Evolutionary conservation across 2,888 invertebrate genomes (phyloP).

Genomic region (Drosophila neotestacea): DNA sequence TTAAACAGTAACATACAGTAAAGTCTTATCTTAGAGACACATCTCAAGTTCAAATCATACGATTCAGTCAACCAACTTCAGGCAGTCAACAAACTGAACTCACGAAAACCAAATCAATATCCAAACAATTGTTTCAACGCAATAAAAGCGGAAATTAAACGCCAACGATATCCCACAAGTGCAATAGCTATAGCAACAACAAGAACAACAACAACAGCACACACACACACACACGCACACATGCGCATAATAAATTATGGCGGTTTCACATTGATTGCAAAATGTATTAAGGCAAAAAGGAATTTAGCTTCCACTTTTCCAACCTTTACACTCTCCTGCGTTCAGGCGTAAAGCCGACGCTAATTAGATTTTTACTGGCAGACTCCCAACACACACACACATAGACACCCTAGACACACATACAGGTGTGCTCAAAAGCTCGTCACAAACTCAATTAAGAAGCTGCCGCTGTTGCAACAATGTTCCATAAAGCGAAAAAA

Average conservation of each 20-base stretch:
- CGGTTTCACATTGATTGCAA: conserved; percentile 61
- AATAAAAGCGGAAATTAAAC: conserved; percentile 66
- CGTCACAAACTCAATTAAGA: conserved; percentile 72
- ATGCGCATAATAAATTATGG: conserved; percentile 34
- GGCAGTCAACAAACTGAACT: neutral
- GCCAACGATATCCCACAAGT: conserved; percentile 68
- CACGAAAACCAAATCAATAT: conserved; percentile 45
- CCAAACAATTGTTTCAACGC: conserved; percentile 62
- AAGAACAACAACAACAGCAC: conserved; percentile 14
- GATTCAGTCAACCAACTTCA: conserved; percentile 1
- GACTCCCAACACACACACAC: conserved; percentile 8
- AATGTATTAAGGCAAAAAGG: conserved; percentile 56
- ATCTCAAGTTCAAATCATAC: neutral
- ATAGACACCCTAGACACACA: neutral
- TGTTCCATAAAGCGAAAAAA: conserved; percentile 25
- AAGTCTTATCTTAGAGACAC: neutral
- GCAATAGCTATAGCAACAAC: conserved; percentile 38
- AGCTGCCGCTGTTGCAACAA: conserved; percentile 55
- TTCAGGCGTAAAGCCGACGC: conserved; percentile 42
- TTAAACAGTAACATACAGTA: neutral
- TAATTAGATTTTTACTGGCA: conserved; percentile 66
- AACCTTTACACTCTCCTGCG: conserved; percentile 1
- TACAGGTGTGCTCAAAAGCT: conserved; percentile 37
- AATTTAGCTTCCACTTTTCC: conserved; percentile 26
- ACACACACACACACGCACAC: conserved; percentile 22